phyloP scores from a whole-genome alignment of 2,113 vertebrate species.

The Plecotus auritus region DNA sequence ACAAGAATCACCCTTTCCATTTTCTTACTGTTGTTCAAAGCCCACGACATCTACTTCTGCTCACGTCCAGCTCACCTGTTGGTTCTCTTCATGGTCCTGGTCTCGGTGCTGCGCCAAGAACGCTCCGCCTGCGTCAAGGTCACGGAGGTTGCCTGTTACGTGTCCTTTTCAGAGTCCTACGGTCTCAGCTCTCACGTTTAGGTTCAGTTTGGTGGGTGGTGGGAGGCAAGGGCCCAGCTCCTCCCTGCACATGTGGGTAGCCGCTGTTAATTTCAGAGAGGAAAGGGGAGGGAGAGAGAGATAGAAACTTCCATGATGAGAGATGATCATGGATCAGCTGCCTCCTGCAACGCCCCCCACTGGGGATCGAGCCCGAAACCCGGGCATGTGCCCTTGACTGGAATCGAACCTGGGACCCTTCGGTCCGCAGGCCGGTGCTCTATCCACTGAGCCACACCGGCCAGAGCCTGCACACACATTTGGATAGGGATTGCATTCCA shows the following conservation, averaged over 20 bases:
- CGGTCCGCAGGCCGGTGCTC: too few relatives aligned
- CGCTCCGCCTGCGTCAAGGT: rapidly evolving
- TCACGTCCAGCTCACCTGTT: rapidly evolving
- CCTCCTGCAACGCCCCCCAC: too few relatives aligned
- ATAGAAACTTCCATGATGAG: too few relatives aligned
- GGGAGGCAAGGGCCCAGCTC: background rate
- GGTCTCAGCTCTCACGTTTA: background rate
- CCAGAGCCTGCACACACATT: too few relatives aligned
- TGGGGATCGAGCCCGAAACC: too few relatives aligned
- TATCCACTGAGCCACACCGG: too few relatives aligned
- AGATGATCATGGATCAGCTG: background rate
- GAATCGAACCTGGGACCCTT: too few relatives aligned
- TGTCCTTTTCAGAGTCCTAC: background rate
- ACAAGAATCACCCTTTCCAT: background rate
- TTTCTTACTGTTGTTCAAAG: background rate
- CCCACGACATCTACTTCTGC: rapidly evolving
- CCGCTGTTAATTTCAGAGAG: too few relatives aligned
- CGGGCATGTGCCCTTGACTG: too few relatives aligned
- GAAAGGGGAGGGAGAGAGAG: too few relatives aligned
- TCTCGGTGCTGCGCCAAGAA: background rate
- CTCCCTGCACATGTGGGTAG: too few relatives aligned
- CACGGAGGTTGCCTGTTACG: background rate
- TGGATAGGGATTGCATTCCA: background rate
- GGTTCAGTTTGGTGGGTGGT: background rate
- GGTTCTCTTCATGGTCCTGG: too few relatives aligned